Conservation (phyloP, 2,888 invertebrate genomes). For the Drosophila peninsularis region DNA sequence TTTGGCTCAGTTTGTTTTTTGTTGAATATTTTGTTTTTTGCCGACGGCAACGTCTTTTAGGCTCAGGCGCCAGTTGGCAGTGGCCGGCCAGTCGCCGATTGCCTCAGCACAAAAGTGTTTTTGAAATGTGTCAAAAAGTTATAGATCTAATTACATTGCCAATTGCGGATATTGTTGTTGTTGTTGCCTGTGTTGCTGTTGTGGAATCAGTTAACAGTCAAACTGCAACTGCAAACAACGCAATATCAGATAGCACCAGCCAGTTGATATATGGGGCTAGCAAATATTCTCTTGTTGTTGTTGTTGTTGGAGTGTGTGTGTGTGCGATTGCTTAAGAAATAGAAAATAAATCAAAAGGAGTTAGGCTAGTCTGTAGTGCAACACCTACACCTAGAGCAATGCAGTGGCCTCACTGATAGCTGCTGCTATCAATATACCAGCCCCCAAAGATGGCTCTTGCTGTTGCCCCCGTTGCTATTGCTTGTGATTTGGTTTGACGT, state of each 20-base stretch:
- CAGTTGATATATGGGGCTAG: conserved; percentile 39
- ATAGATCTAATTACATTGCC: conserved; percentile 62
- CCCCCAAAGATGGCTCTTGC: conserved; percentile 54
- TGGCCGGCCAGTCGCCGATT: conserved; percentile 38
- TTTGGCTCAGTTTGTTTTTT: conserved; percentile 7
- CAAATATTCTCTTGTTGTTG: neutral
- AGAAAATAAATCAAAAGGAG: conserved; percentile 12
- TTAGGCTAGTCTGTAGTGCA: conserved; percentile 21
- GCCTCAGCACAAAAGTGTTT: conserved; percentile 49
- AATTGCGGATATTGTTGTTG: conserved; percentile 18
- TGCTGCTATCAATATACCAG: conserved; percentile 56
- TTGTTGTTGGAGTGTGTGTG: neutral
- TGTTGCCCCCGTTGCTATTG: conserved; percentile 36
- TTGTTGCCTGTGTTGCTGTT: conserved; percentile 14
- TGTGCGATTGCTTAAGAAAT: neutral
- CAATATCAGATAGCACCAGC: conserved; percentile 47
- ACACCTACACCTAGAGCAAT: conserved; percentile 63
- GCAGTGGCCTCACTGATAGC: conserved; percentile 55
- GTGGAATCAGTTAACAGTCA: conserved; percentile 46
- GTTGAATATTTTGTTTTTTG: conserved; percentile 36
- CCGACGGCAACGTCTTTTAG: conserved; percentile 72
- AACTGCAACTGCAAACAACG: conserved; percentile 52
- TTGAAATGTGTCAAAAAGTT: conserved; percentile 61
- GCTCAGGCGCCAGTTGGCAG: conserved; percentile 58
- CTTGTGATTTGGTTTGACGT: conserved; percentile 68